phyloP scores from a whole-genome alignment of 2,888 invertebrate species.

The Aleiodes alternator region DNA sequence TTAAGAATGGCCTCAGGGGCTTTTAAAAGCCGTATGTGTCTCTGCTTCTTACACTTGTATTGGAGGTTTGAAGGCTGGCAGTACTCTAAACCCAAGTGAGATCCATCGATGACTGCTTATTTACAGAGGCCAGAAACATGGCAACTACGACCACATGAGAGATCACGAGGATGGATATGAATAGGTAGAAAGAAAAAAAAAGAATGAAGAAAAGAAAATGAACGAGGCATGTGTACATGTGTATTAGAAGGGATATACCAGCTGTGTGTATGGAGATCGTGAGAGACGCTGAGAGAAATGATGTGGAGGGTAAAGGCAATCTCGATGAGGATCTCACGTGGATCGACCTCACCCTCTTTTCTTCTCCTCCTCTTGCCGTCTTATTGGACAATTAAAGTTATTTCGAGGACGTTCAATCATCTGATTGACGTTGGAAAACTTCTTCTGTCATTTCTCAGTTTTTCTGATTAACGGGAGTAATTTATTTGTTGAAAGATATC shows the following conservation, averaged over 20 bases:
- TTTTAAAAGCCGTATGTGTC: constrained; percentile 34
- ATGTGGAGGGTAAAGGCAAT: constrained; percentile 54
- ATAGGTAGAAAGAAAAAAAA: constrained; percentile 42
- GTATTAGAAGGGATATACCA: constrained; percentile 43
- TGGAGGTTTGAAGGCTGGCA: constrained; percentile 18
- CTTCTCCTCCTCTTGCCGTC: constrained; percentile 53
- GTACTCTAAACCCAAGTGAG: constrained; percentile 51
- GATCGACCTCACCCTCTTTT: constrained; percentile 40
- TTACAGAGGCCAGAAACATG: constrained; percentile 69
- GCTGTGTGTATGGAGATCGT: constrained; percentile 41
- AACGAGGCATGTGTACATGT: constrained; percentile 46
- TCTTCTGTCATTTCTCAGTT: not conserved
- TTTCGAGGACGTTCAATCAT: not conserved
- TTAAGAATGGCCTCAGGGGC: constrained; percentile 62
- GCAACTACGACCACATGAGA: constrained; percentile 55
- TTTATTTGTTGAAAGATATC: no score
- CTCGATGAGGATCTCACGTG: constrained; percentile 56
- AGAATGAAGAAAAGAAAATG: constrained; percentile 49
- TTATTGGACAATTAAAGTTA: constrained; percentile 15
- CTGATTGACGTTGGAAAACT: constrained; percentile 17
- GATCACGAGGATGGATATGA: constrained; percentile 55
- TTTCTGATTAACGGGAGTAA: no score
- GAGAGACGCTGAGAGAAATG: constrained; percentile 59
- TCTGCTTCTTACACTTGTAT: constrained; percentile 26
- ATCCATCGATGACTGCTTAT: constrained; percentile 73